These are phyloP conservation scores for Vidua macroura DNA, from an alignment of 2,113 vertebrate genomes.

Conservation along the genomic window DNA sequence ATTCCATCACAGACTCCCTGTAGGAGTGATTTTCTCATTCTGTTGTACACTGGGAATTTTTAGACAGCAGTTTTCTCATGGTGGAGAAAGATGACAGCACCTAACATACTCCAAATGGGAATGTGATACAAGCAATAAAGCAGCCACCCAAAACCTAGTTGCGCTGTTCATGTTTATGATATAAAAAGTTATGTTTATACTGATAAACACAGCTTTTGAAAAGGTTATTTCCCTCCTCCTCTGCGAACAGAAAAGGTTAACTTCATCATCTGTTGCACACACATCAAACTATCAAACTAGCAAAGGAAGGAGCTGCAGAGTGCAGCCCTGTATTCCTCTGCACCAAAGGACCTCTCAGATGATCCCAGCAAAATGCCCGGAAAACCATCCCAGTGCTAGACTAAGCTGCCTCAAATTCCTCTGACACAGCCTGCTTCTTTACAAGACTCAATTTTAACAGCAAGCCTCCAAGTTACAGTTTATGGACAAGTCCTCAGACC, in stretches of 20 bases:
- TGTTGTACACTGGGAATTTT: not conserved
- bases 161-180: not conserved
- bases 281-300: not conserved
- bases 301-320: not conserved
- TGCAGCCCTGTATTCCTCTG: not conserved
- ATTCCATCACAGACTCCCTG: not conserved
- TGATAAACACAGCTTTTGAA: slow-evolving; percentile 30
- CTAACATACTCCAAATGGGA: not conserved
- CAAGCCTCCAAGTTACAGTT: not conserved
- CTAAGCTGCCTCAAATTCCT: not conserved
- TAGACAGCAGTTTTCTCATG: not conserved
- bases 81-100: not conserved
- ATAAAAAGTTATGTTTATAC: not conserved
- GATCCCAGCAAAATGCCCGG: not conserved
- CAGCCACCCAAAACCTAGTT: not conserved
- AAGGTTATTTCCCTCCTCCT: slow-evolving; percentile 36
- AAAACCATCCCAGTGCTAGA: not conserved
- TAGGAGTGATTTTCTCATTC: not conserved
- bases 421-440: not conserved
- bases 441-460: not conserved
- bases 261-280: not conserved
- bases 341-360: not conserved
- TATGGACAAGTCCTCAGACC: not conserved
- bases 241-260: slow-evolving; percentile 47
- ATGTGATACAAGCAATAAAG: not conserved